Base-by-base conservation (phyloP, 1,140 invertebrate genomes). In the Drosophila parabipectinata region DNA sequence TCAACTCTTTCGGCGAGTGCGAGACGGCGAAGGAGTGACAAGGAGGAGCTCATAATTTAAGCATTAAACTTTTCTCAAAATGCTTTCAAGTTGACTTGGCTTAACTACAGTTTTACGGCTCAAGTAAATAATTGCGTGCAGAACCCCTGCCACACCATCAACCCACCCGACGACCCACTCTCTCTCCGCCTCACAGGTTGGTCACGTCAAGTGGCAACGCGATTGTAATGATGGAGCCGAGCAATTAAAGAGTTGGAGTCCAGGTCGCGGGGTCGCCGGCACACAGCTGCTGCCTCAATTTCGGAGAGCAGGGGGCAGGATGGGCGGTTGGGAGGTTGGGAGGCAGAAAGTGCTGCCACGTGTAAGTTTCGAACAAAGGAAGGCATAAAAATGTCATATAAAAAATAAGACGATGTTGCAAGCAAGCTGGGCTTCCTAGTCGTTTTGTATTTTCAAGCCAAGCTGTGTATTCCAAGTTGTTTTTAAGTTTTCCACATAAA, bases 41-140 rank as follows among this genome's bases (percentile, higher is more conserved):
- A 61, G 60, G 71, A 72, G 73, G 37, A 77, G 83, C 82, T 87
- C 83, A 87, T 87, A 87, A 87, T 87, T 87, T 87, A 87, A 87
- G 83, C 83, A 87, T 87, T 87, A 87, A 87, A 87, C 82, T 87
- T 77, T 87, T 87, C 75, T 77, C 79, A 78, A 87, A 69, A 87
- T 88, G 83, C 82, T 87, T 87, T 87, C 82, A 82, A 87, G 82
- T 87, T 88, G 82, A 87, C 83, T 87, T 87, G 83, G 66, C 82
- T 87, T 87, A 88, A 87, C 82, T 87, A 87, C 82, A 82, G 78
- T 87, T 87, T 87, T 87, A 87, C 83, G 85, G 82, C 82, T 87
- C 82, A 87, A 87, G 82, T 87, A 87, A 87, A 87, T 87, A 87
- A 87, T 87, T 87, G 78, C 82, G 72, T 75, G 72, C 72, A 69